Conservation (phyloP, 2,888 invertebrate species). For the Perdita meconis region DNA sequence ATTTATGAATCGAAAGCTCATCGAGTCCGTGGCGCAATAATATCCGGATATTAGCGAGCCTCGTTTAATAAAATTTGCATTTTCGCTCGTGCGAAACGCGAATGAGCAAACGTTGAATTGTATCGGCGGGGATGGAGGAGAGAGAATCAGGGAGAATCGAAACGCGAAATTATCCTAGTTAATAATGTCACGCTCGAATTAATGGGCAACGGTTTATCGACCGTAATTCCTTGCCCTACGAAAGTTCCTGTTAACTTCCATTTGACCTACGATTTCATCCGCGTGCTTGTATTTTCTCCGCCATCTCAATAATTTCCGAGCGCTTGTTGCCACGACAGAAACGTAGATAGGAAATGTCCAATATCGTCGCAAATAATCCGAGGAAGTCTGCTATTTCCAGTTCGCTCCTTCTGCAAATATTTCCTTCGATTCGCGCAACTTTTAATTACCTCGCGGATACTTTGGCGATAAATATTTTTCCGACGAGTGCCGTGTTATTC, state of each 20-base stretch:
- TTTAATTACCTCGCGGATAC: constrained; percentile 45
- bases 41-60: constrained; percentile 55
- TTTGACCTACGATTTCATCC: background rate
- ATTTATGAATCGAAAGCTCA: constrained; percentile 55
- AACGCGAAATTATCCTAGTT: constrained; percentile 50
- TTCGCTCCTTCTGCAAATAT: background rate
- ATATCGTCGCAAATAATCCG: too few species aligned
- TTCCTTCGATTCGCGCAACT: background rate
- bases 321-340: too few species aligned
- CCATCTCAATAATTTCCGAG: too few species aligned
- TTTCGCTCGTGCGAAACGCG: constrained; percentile 47
- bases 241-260: constrained; percentile 36
- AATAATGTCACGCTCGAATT: constrained; percentile 48
- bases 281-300: constrained; percentile 1
- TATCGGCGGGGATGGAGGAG: background rate
- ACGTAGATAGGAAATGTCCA: too few species aligned
- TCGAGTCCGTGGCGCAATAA: constrained; percentile 51
- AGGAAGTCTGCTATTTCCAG: too few species aligned
- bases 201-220: constrained; percentile 56
- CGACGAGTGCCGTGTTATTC: background rate
- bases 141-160: constrained; percentile 28
- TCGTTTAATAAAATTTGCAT: constrained; percentile 69
- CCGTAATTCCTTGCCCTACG: constrained; percentile 28
- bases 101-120: constrained; percentile 8
- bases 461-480: constrained; percentile 25